These are phyloP conservation scores for Nematolebias whitei DNA, from an alignment of 2,113 vertebrate genomes.

Conservation along the genomic window DNA sequence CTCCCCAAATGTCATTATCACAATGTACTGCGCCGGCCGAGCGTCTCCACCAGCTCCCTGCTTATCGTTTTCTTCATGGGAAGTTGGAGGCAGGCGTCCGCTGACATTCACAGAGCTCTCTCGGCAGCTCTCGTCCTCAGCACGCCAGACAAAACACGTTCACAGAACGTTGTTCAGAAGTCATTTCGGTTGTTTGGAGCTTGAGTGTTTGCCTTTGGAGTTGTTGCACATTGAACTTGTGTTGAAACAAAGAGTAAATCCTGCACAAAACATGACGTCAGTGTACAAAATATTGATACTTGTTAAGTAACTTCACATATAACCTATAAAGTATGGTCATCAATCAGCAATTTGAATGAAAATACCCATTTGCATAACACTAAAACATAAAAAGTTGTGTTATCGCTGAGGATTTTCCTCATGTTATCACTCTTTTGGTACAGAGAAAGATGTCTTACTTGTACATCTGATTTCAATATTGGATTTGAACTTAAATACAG, in stretches of 20 bases:
- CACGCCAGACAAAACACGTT: slow-evolving; percentile 22
- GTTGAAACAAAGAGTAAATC: not conserved
- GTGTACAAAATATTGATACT: not conserved
- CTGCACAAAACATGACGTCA: slow-evolving; percentile 3
- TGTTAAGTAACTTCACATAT: not conserved
- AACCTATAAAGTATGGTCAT: not conserved
- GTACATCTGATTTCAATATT: too few species aligned
- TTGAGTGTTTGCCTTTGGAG: slow-evolving; percentile 12
- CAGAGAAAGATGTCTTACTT: too few species aligned
- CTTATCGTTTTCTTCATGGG: slow-evolving; percentile 75
- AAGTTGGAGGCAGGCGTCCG: slow-evolving; percentile 62
- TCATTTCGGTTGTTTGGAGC: slow-evolving; percentile 34
- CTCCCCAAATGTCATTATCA: slow-evolving; percentile 82
- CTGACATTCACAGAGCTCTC: slow-evolving; percentile 65
- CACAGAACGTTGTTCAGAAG: slow-evolving; percentile 29
- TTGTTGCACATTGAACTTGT: not conserved
- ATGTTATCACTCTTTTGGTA: too few species aligned
- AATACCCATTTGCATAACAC: too few species aligned
- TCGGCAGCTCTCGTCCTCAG: slow-evolving; percentile 35
- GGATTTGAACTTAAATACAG: too few species aligned
- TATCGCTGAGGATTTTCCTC: too few species aligned
- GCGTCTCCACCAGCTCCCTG: slow-evolving; percentile 60
- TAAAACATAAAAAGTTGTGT: too few species aligned
- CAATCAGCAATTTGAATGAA: too few species aligned
- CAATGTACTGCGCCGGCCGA: slow-evolving; percentile 64